Evolutionary conservation across 2,113 vertebrate species (phyloP).

Genomic region (Apteryx owenii): DNA sequence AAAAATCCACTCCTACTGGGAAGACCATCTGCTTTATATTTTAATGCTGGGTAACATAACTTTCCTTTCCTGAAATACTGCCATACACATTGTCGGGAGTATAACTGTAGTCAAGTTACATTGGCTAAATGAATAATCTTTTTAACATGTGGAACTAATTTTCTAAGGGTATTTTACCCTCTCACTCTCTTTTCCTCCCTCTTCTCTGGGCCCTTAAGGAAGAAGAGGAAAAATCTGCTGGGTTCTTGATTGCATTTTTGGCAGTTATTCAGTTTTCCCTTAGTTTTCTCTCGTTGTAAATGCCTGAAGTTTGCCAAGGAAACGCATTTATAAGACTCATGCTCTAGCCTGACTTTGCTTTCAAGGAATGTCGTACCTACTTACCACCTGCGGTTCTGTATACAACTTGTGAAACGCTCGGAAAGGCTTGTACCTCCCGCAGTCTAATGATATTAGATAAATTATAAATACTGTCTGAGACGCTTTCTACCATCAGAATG

Average conservation of each 20-base stretch:
- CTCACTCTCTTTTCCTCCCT: neutral
- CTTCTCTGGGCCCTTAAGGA: constrained; percentile 20
- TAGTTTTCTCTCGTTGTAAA: neutral
- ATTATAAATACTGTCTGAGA: neutral
- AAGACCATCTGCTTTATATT: constrained; percentile 71
- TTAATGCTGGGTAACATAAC: constrained; percentile 50
- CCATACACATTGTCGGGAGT: constrained; percentile 59
- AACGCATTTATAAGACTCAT: neutral
- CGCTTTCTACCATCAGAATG: neutral
- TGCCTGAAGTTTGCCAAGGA: neutral
- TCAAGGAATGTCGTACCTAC: rapidly evolving
- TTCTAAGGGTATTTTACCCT: constrained; percentile 50
- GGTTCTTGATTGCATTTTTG: constrained; percentile 66
- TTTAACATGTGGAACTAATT: constrained; percentile 80
- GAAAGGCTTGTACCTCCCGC: neutral
- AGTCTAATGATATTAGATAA: neutral
- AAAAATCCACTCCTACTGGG: neutral
- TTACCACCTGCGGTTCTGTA: neutral
- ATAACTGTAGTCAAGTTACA: constrained; percentile 72
- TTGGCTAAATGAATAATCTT: constrained; percentile 53
- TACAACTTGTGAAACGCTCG: neutral
- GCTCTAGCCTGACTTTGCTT: neutral
- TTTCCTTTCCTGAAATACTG: constrained; percentile 54
- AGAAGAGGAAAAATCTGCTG: constrained; percentile 27
- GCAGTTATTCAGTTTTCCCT: constrained; percentile 39